These are phyloP conservation scores for Neodon shergylaensis DNA, from an alignment of 2,113 vertebrate species.

Conservation along the genomic window DNA sequence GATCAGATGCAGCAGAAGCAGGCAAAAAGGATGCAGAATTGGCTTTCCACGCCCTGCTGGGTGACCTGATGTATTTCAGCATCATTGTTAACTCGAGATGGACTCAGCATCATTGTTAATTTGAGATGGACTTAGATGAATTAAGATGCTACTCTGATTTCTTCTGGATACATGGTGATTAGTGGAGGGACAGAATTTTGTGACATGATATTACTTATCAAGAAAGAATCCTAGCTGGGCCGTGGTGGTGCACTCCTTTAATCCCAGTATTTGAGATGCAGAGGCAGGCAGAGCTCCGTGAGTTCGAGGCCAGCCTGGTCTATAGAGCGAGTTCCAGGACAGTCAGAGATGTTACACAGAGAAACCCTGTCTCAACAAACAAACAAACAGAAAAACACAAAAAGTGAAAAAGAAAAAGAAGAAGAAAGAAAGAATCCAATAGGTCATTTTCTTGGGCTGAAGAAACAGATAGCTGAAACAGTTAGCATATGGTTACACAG, in stretches of 20 bases:
- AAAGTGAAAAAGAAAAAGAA: neutral
- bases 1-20: neutral
- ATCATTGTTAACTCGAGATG: neutral
- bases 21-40: neutral
- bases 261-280: neutral
- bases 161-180: neutral
- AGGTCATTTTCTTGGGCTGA: neutral
- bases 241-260: neutral
- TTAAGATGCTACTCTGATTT: neutral
- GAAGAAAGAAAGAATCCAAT: neutral
- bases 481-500: neutral
- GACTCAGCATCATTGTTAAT: neutral
- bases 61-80: neutral
- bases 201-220: neutral
- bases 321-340: neutral
- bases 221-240: neutral
- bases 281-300: neutral
- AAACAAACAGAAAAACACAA: neutral
- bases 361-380: neutral
- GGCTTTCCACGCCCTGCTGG: neutral
- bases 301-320: neutral
- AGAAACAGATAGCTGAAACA: neutral
- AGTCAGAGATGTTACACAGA: neutral
- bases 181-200: neutral
- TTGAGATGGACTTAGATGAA: constrained; percentile 6